Conservation (phyloP, 2,797 vertebrate species). For the Hydrolagus colliei region DNA sequence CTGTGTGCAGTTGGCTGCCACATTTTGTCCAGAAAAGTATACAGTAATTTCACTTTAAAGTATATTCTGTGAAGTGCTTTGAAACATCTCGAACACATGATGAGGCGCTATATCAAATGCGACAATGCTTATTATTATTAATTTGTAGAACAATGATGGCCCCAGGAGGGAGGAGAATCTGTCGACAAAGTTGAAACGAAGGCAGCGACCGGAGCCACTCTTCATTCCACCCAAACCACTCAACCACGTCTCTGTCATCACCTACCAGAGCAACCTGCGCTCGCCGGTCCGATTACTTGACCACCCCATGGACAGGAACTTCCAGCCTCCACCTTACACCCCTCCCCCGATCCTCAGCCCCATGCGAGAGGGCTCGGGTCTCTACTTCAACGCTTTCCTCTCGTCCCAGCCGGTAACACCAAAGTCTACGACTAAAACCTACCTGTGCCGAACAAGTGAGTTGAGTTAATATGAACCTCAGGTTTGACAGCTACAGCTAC, state of each 20-base stretch:
- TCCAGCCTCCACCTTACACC: constrained; percentile 88
- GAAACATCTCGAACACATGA: too few species aligned
- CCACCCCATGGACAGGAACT: constrained; percentile 60
- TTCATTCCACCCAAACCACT: constrained; percentile 91
- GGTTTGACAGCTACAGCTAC: too few species aligned
- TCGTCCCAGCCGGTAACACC: constrained; percentile 78
- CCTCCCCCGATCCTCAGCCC: constrained; percentile 96
- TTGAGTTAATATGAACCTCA: constrained; percentile 34
- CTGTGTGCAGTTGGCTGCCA: too few species aligned
- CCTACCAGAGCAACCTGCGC: constrained; percentile 93
- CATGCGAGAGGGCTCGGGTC: constrained; percentile 87
- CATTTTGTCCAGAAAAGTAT: too few species aligned
- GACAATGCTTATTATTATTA: not conserved
- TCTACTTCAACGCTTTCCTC: constrained; percentile 93
- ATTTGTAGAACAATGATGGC: constrained; percentile 41
- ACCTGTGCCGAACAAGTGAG: constrained; percentile 80
- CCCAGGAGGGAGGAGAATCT: constrained; percentile 59
- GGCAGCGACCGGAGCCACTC: constrained; percentile 86
- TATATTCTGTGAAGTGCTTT: too few species aligned
- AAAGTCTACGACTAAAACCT: constrained; percentile 88
- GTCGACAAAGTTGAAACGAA: constrained; percentile 74
- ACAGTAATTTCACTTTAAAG: too few species aligned
- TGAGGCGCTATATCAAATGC: not conserved
- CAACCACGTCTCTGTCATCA: constrained; percentile 76
- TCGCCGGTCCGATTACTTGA: constrained; percentile 84